Conservation (phyloP, 2,797 vertebrate species). For the Epinephelus malabaricus region DNA sequence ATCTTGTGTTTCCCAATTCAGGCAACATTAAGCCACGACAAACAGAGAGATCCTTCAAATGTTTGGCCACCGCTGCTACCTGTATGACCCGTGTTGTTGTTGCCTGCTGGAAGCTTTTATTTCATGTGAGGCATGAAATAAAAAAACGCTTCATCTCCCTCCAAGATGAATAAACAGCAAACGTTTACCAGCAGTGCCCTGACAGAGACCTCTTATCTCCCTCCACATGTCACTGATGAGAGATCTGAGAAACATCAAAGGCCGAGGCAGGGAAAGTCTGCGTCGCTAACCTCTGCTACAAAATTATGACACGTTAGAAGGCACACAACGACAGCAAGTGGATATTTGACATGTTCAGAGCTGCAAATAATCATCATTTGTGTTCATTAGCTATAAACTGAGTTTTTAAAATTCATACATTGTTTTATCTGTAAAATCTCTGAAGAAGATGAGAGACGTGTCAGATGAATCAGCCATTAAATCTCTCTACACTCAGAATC, state of each 20-base stretch:
- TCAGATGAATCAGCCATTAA: no score
- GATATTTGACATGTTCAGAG: background rate
- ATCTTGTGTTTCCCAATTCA: background rate
- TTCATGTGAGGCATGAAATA: slow-evolving; percentile 41
- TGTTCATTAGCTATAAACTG: background rate
- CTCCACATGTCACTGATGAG: slow-evolving; percentile 56
- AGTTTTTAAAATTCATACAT: background rate
- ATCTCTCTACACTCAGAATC: no score
- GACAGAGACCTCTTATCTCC: slow-evolving; percentile 56
- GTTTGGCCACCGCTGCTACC: slow-evolving; percentile 46
- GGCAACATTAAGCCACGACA: slow-evolving; percentile 11
- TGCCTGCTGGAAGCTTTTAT: slow-evolving; percentile 40
- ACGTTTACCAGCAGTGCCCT: slow-evolving; percentile 63
- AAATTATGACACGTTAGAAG: slow-evolving; percentile 1
- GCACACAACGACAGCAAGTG: background rate
- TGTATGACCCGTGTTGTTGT: slow-evolving; percentile 57
- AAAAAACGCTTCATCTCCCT: slow-evolving; percentile 58
- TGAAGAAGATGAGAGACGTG: no score
- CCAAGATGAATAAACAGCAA: slow-evolving; percentile 59
- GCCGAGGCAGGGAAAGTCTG: slow-evolving; percentile 12
- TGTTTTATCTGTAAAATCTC: background rate
- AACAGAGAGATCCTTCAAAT: slow-evolving; percentile 19
- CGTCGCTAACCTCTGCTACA: slow-evolving; percentile 5
- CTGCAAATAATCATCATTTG: background rate
- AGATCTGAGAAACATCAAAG: slow-evolving; percentile 61